Conservation (phyloP, 2,113 vertebrate species). For the Salminus brasiliensis region DNA sequence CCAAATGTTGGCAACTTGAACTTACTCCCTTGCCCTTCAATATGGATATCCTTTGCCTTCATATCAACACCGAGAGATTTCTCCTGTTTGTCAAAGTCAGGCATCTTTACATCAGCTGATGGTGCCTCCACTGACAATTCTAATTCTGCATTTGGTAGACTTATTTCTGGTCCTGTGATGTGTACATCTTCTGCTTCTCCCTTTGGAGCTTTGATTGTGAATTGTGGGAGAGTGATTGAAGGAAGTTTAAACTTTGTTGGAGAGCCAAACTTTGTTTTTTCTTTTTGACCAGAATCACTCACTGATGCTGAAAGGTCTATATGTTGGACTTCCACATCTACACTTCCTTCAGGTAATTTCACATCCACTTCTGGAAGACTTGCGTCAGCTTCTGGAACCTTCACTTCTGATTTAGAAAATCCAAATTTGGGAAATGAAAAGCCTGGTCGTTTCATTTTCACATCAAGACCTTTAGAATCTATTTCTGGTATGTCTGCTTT, state of each 20-base stretch:
- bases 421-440: conserved; percentile 62
- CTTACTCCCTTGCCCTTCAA: conserved; percentile 28
- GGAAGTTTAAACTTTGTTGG: conserved; percentile 60
- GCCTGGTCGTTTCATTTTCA: conserved; percentile 59
- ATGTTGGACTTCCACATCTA: conserved; percentile 51
- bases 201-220: conserved; percentile 39
- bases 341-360: conserved; percentile 44
- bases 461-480: conserved; percentile 45
- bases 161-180: not conserved
- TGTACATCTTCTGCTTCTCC: conserved; percentile 20
- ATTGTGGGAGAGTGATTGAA: conserved; percentile 58
- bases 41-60: not conserved
- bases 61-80: not conserved
- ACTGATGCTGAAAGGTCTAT: not conserved
- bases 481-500: conserved; percentile 36
- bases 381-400: conserved; percentile 39
- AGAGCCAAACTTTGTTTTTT: conserved; percentile 19
- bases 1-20: conserved; percentile 48
- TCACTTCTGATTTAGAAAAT: conserved; percentile 62
- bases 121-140: not conserved
- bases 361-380: conserved; percentile 45
- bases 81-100: too few species aligned
- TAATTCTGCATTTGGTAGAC: conserved; percentile 1
- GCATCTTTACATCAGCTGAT: not conserved
- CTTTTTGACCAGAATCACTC: conserved; percentile 3